phyloP scores from a whole-genome alignment of 2,888 invertebrate species.

The Catonia carolina region DNA sequence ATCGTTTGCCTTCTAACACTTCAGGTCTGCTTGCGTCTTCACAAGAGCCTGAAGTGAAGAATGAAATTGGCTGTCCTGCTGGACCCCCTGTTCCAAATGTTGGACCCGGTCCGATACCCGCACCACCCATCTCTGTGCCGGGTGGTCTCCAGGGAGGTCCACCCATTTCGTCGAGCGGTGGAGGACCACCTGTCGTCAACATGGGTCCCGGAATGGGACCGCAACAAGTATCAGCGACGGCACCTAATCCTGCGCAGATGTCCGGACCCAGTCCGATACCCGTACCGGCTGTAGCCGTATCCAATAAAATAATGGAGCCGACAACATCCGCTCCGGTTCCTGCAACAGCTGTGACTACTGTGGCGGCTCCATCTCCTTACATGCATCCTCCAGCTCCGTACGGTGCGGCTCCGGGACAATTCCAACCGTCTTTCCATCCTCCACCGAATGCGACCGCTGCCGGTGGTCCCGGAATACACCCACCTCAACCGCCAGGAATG shows the following conservation, averaged over 20 bases:
- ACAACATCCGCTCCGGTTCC: conserved; percentile 16
- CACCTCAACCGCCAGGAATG: conserved; percentile 30
- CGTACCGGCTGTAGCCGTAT: too few species aligned
- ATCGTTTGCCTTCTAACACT: too few species aligned
- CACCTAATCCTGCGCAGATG: conserved; percentile 26
- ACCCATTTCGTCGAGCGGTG: neutral
- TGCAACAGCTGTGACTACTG: conserved; percentile 16
- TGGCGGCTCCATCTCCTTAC: conserved; percentile 22
- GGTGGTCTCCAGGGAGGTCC: neutral
- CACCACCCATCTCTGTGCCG: conserved; percentile 4
- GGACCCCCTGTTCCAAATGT: neutral
- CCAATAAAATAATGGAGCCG: conserved; percentile 18
- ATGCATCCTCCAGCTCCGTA: conserved; percentile 25
- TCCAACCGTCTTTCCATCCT: conserved; percentile 36
- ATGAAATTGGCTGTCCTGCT: too few species aligned
- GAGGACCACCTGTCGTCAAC: too few species aligned
- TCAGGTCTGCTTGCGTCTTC: neutral
- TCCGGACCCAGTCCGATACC: conserved; percentile 25
- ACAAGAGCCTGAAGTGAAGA: neutral
- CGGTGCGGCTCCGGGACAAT: conserved; percentile 38
- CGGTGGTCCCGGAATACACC: conserved; percentile 27
- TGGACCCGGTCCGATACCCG: neutral
- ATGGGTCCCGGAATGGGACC: too few species aligned
- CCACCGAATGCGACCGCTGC: conserved; percentile 37
- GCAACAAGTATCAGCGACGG: conserved; percentile 35